Conservation (phyloP, 2,888 invertebrate genomes). For the Himalopsyche anomala region DNA sequence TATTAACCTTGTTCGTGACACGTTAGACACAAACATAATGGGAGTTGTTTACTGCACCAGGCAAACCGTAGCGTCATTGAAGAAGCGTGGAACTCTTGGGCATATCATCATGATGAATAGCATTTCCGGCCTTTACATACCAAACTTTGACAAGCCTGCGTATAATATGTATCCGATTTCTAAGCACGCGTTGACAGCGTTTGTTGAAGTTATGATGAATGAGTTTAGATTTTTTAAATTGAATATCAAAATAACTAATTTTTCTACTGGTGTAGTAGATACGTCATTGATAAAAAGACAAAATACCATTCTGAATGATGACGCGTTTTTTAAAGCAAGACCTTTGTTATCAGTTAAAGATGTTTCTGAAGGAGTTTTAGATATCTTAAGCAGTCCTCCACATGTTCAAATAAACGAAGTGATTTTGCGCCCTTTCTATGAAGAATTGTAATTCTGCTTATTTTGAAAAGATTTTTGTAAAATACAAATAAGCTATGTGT, state of each 20-base stretch:
- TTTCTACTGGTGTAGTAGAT: constrained; percentile 73
- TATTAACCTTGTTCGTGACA: constrained; percentile 68
- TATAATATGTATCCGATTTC: constrained; percentile 72
- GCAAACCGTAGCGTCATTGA: constrained; percentile 75
- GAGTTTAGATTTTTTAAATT: constrained; percentile 69
- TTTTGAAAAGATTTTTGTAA: no score
- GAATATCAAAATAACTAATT: constrained; percentile 70
- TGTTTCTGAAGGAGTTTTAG: constrained; percentile 69
- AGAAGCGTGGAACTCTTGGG: constrained; percentile 70
- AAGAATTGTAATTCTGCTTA: constrained; percentile 54
- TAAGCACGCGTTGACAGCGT: constrained; percentile 73
- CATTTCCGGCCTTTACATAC: constrained; percentile 72
- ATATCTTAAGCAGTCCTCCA: constrained; percentile 69
- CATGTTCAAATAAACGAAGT: constrained; percentile 69
- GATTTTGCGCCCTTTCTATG: constrained; percentile 69
- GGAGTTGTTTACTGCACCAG: constrained; percentile 73
- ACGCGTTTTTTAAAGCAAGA: constrained; percentile 68
- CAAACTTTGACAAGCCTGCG: constrained; percentile 69
- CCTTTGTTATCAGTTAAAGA: constrained; percentile 68
- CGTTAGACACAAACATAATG: constrained; percentile 74
- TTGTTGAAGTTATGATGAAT: constrained; percentile 72
- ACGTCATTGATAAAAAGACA: constrained; percentile 70
- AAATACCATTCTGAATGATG: constrained; percentile 66
- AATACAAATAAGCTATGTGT: no score
- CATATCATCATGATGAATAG: constrained; percentile 74